A percentile compares a stretch with the other conserved stretches of the same genome.
These are phyloP conservation scores for Leptodactylus fuscus DNA, from an alignment of 2,113 vertebrate species.

Conservation along the genomic window DNA sequence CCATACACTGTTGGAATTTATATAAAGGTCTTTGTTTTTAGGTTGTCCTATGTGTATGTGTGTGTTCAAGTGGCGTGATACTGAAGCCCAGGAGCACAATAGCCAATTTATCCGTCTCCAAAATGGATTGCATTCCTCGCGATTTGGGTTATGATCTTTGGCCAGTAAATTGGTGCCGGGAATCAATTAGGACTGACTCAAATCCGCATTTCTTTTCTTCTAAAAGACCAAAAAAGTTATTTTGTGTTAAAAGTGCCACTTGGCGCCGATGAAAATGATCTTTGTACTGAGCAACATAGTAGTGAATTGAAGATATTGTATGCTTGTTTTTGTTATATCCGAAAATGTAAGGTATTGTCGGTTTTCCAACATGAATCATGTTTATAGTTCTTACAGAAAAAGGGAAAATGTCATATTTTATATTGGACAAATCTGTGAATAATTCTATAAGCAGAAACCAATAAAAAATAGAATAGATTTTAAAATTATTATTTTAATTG, in stretches of 20 bases:
- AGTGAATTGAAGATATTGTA: neutral
- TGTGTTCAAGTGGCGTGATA: conserved; percentile 41
- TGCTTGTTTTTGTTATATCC: neutral
- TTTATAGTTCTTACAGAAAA: neutral
- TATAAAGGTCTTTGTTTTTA: conserved; percentile 53
- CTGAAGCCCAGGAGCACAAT: conserved; percentile 40
- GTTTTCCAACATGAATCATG: neutral
- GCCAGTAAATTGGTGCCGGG: conserved; percentile 28
- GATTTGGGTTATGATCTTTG: conserved; percentile 59
- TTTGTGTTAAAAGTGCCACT: conserved; percentile 47
- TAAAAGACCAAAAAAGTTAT: conserved; percentile 35
- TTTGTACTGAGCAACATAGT: conserved; percentile 16
- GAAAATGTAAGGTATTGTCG: neutral
- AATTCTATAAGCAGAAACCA: neutral
- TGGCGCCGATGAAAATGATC: conserved; percentile 3
- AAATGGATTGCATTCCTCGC: conserved; percentile 52
- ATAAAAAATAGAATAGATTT: neutral
- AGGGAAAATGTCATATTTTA: neutral
- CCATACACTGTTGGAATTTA: conserved; percentile 4
- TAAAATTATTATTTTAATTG: neutral
- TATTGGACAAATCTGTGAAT: neutral
- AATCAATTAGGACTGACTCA: conserved; percentile 49
- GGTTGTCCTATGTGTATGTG: conserved; percentile 36
- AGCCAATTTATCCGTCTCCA: conserved; percentile 30
- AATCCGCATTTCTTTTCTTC: conserved; percentile 25